phyloP scores from a whole-genome alignment of 2,888 invertebrate genomes.

The Bellardia pandia region DNA sequence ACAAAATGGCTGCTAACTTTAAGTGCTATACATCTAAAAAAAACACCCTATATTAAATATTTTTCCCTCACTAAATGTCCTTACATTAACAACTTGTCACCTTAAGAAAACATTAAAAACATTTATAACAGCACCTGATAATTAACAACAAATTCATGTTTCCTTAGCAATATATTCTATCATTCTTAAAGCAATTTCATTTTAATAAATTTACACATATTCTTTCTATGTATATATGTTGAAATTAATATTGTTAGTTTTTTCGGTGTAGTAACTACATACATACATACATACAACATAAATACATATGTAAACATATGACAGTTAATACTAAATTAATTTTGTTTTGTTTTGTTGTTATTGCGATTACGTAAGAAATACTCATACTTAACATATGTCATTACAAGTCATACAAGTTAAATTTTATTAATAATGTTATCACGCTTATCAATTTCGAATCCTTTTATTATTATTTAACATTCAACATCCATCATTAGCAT shows the following conservation, averaged over 20 bases:
- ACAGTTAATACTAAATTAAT: constrained; percentile 34
- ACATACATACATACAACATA: background rate
- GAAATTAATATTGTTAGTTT: background rate
- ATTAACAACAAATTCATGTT: too few relatives aligned
- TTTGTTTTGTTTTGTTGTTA: background rate
- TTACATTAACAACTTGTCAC: too few relatives aligned
- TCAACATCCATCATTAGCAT: constrained; percentile 25
- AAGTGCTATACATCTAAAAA: too few relatives aligned
- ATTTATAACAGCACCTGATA: too few relatives aligned
- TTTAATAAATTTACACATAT: background rate
- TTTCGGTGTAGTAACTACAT: background rate
- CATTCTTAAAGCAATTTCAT: background rate
- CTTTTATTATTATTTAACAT: constrained; percentile 21
- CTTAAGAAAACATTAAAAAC: too few relatives aligned
- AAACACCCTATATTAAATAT: too few relatives aligned
- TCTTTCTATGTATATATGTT: background rate
- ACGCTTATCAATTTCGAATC: constrained; percentile 50
- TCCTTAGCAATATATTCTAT: too few relatives aligned
- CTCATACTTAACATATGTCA: constrained; percentile 55
- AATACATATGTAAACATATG: background rate
- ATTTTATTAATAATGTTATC: constrained; percentile 19
- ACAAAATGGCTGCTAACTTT: too few relatives aligned
- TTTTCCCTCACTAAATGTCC: too few relatives aligned
- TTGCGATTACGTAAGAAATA: constrained; percentile 48
- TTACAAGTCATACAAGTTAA: constrained; percentile 57